A percentile compares a stretch with the other conserved stretches of the same genome.
Conservation (phyloP, 2,888 invertebrate genomes). For the Tiphia femorata region DNA sequence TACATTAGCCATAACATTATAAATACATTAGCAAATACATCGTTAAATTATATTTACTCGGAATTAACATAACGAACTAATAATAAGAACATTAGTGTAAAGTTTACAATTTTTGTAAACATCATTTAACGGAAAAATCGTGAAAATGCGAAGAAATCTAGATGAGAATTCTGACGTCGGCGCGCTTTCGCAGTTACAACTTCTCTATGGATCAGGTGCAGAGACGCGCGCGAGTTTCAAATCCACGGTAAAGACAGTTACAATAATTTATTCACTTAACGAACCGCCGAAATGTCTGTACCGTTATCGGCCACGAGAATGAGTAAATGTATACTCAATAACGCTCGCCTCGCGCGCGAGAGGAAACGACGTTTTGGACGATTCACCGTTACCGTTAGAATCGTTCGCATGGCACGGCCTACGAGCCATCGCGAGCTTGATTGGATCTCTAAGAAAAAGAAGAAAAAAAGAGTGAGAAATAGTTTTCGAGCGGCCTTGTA, state of each 20-base stretch:
- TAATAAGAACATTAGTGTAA: no score
- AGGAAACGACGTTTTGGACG: slow-evolving; percentile 50
- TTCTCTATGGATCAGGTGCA: no score
- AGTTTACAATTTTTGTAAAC: no score
- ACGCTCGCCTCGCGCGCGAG: slow-evolving; percentile 23
- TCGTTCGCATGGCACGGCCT: slow-evolving; percentile 20
- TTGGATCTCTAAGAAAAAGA: slow-evolving; percentile 20
- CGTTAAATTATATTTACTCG: no score
- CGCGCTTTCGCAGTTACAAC: no score
- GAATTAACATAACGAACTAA: no score
- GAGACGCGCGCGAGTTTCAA: slow-evolving; percentile 6
- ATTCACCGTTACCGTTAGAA: slow-evolving; percentile 56
- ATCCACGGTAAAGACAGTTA: slow-evolving; percentile 33
- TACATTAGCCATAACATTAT: no score
- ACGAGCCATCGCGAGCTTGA: neutral
- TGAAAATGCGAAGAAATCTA: neutral
- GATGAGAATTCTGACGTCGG: slow-evolving; percentile 16
- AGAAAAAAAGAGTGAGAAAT: no score
- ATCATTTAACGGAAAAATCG: no score
- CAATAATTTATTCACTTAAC: slow-evolving; percentile 58
- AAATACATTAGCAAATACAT: no score
- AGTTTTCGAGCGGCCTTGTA: no score
- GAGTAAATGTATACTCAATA: slow-evolving; percentile 51
- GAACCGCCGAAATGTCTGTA: slow-evolving; percentile 56
- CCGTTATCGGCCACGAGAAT: slow-evolving; percentile 57